Percentiles rank a stretch among this genome's conserved stretches.
Evolutionary conservation across 35 echinoderm and acorn worm species (phyloP).

Genomic region (Ophioderma brevispina): DNA sequence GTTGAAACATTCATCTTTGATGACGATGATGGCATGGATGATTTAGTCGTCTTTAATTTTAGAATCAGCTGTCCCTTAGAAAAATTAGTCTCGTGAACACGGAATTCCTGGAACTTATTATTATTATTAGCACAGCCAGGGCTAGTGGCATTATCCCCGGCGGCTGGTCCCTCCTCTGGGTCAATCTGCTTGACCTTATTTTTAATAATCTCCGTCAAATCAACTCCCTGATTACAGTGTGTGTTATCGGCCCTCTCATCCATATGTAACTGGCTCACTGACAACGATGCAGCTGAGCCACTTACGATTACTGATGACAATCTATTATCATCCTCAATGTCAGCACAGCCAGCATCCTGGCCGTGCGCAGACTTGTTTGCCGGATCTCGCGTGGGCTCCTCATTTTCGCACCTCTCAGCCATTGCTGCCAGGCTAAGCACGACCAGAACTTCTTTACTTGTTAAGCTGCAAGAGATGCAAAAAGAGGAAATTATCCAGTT

Average conservation of each 20-base stretch:
- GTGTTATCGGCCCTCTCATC: background rate
- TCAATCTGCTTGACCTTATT: background rate
- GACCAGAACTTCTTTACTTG: background rate
- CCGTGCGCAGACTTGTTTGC: background rate
- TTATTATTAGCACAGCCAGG: background rate
- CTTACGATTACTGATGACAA: background rate
- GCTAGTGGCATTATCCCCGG: background rate
- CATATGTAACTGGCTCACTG: background rate
- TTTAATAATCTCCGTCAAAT: background rate
- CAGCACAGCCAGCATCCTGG: background rate
- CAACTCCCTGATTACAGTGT: background rate
- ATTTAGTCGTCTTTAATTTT: slow-evolving; percentile 27
- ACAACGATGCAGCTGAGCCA: background rate
- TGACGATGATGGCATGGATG: background rate
- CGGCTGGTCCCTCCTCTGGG: background rate
- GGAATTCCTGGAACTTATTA: slow-evolving; percentile 37
- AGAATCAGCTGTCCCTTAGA: slow-evolving; percentile 60
- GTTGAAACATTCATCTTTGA: background rate
- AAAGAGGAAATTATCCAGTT: background rate
- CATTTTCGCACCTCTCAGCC: background rate
- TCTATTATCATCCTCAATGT: background rate
- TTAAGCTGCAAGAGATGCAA: background rate
- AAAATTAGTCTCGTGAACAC: slow-evolving; percentile 62
- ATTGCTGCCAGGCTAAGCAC: background rate
- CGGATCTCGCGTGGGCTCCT: background rate